Evolutionary conservation across 2,888 invertebrate genomes (phyloP), one percentile per base, ranked within the genome.

Genomic region (Microctonus hyperodae): DNA sequence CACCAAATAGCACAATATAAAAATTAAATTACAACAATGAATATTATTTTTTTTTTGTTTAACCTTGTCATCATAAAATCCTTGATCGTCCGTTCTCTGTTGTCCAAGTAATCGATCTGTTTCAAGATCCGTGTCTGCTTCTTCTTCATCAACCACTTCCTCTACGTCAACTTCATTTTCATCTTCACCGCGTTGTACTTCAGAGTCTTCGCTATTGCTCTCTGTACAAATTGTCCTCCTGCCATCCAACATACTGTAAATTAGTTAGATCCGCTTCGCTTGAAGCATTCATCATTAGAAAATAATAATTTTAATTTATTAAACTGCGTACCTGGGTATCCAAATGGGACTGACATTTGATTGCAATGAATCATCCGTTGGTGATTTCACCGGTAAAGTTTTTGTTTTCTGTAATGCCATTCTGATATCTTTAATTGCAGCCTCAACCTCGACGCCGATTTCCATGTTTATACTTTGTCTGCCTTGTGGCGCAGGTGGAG

Each of bases 71-170:
- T 95, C 95, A 77, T 94, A 95, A 85, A 95, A 95, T 68, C 95
- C 94, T 83, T 94, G 94, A 83, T 95, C 95, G 77, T 95, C 95
- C n/a, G 95, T 92, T 74, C 96, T 88, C 84, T 97, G 97, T 82
- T 97, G 97, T 20, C 97, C 97, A 69, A 98, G 88, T 70, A 98
- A 86, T 77, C 97, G 88, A 85, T 98, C 98, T n/a, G 98, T 98
- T 86, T 98, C 98, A 75, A 97, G 90, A 84, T 98, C 98, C 0
- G 98, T 98, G 81, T 98, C 98, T 28, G 96, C 95, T 85, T 96
- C 96, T 82, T 92, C 94, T 40, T 83, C 83, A 40, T 82, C 82
- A 2, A 80, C 80, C 10, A 78, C 78, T 28, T 81, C 80, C 64
- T 83, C 83, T 62, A 79, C 76, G 50, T 81, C 78, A 50, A 83